Conservation (phyloP, 1,140 invertebrate genomes). For the Notospermus geniculatus region DNA sequence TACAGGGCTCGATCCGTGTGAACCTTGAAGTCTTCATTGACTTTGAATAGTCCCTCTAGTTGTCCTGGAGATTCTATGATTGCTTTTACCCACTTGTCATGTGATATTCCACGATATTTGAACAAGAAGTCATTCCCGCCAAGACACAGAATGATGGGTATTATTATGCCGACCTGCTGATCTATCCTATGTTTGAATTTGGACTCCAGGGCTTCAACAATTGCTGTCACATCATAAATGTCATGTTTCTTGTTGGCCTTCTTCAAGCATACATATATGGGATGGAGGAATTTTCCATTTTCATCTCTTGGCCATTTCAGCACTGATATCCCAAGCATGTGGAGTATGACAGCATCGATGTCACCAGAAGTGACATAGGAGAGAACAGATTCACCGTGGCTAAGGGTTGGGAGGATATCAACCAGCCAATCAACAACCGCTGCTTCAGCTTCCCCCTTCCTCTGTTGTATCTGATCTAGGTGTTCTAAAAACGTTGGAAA, state of each 20-base stretch:
- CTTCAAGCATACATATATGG: background rate
- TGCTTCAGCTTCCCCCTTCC: conserved; percentile 14
- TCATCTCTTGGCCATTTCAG: background rate
- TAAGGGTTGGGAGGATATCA: background rate
- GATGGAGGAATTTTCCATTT: conserved; percentile 6
- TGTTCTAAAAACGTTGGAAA: background rate
- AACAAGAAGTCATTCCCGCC: too few relatives aligned
- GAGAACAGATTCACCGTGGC: background rate
- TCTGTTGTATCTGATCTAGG: background rate
- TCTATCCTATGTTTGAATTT: too few relatives aligned
- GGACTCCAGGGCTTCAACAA: conserved; percentile 11
- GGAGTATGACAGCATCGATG: conserved; percentile 12
- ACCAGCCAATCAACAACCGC: conserved; percentile 3
- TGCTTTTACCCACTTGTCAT: too few relatives aligned
- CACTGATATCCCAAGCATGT: conserved; percentile 3
- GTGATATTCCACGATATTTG: too few relatives aligned
- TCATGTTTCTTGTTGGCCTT: background rate
- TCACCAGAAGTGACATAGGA: conserved; percentile 15
- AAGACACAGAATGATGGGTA: too few relatives aligned
- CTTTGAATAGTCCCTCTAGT: too few relatives aligned
- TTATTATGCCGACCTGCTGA: too few relatives aligned
- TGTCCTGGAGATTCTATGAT: too few relatives aligned
- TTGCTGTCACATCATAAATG: conserved; percentile 11
- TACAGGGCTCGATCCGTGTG: too few relatives aligned
- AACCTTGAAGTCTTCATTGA: too few relatives aligned